A percentile compares a stretch with the other conserved stretches of the same genome.
Conservation (phyloP, 2,888 invertebrate genomes). For the Protula sp. region DNA sequence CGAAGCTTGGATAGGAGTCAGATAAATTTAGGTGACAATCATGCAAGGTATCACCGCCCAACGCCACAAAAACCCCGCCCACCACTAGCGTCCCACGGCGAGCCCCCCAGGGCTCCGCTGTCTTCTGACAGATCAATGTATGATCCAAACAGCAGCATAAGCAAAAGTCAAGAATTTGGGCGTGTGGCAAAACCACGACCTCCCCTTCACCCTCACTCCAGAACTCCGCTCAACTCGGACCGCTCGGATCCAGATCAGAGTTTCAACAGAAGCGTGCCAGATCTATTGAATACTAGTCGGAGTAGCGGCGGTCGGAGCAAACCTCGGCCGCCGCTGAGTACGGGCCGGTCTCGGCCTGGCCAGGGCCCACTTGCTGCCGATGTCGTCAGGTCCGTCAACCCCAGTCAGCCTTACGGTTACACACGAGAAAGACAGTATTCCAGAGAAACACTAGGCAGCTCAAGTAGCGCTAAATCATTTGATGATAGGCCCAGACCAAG, state of each 20-base stretch:
- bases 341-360: too few species aligned
- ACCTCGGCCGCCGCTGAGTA: background rate
- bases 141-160: background rate
- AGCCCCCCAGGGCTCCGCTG: background rate
- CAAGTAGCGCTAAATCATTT: background rate
- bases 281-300: too few species aligned
- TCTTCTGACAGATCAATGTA: background rate
- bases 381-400: background rate
- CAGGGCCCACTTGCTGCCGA: too few species aligned
- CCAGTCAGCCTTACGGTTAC: background rate
- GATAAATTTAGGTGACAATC: background rate
- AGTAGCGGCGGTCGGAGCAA: background rate
- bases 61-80: background rate
- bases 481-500: constrained; percentile 9
- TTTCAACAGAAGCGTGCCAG: too few species aligned
- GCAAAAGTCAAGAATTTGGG: background rate
- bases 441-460: background rate
- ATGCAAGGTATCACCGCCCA: too few species aligned
- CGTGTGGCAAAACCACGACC: background rate
- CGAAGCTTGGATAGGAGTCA: constrained; percentile 10
- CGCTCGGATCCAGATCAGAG: too few species aligned
- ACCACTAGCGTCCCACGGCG: background rate
- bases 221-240: background rate
- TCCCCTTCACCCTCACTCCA: background rate
- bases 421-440: background rate